Evolutionary conservation across 1,140 invertebrate species (phyloP).

Genomic region (Latrodectus geometricus): DNA sequence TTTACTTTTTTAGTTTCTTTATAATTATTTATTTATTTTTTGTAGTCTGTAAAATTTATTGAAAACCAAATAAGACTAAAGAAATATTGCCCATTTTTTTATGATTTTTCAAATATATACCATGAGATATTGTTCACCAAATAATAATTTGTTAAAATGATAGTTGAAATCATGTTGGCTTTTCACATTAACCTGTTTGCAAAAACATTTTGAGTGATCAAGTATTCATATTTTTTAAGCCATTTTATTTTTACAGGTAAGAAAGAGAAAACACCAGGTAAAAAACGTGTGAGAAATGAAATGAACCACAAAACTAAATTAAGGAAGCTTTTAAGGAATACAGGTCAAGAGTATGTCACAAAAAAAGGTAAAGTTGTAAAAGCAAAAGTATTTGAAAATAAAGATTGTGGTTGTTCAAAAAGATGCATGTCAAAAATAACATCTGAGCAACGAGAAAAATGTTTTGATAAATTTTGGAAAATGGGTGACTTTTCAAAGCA

Average conservation of each 20-base stretch:
- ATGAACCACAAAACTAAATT: conserved; percentile 61
- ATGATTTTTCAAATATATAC: neutral
- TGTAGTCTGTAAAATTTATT: too few species aligned
- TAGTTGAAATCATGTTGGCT: neutral
- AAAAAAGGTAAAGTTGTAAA: conserved; percentile 54
- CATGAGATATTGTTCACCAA: neutral
- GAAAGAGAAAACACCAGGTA: conserved; percentile 50
- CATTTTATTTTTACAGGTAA: conserved; percentile 59
- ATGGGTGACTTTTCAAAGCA: conserved; percentile 57
- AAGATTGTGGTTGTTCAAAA: conserved; percentile 56
- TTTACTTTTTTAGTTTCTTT: too few species aligned
- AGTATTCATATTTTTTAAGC: neutral
- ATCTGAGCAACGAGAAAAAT: conserved; percentile 32
- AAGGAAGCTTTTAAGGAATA: conserved; percentile 50
- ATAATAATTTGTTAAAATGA: neutral
- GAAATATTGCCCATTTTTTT: neutral
- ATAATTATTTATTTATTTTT: too few species aligned
- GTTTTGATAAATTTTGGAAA: conserved; percentile 59
- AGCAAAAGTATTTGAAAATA: conserved; percentile 51
- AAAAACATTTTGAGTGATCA: neutral
- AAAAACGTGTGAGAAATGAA: conserved; percentile 61
- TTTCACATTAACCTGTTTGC: conserved; percentile 2
- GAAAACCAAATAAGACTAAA: neutral
- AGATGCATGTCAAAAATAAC: conserved; percentile 40
- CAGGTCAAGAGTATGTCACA: conserved; percentile 57